Evolutionary conservation across 2,113 vertebrate genomes (phyloP), one percentile per base, ranked within the genome.

Genomic region (Microtus ochrogaster): DNA sequence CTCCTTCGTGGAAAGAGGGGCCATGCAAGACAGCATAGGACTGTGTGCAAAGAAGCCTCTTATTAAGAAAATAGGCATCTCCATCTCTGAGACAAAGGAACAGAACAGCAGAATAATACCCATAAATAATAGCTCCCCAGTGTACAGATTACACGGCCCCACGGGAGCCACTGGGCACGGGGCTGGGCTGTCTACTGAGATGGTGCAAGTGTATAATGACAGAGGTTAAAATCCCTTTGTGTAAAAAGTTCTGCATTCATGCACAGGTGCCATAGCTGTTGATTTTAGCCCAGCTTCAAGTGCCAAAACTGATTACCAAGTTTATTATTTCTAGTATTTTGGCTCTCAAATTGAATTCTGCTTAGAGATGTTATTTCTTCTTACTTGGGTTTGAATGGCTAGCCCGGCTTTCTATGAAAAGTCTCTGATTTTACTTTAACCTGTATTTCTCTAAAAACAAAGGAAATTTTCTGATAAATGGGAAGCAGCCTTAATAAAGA

Each of bases 251-350:
- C 87, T 95, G 52, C 44, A 73, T 93, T 44, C 58, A 10, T 55
- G 58, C 36, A 22, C 0, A 68, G 77, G 61, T 73, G 49, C 26
- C 61, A 28, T 61, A 36, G 49, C 7, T 72, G 26, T 7, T 93
- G 90, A 85, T 92, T 85, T 95, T 61, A 96, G 86, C 89, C 39
- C 84, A 72, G 58, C n/a, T 96, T 86, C 41, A 72, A 92, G 44
- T 76, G 79, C 74, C 78, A 96, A 68, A 95, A 91, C 33, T n/a
- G 17, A 91, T 96, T 84, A 72, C 66, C 66, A 63, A 92, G 58
- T 91, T 76, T 89, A 41, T 66, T 89, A 72, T 81, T 90, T 63
- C 79, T 81, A 41, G 33, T 87, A n/a, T 96, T 96, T 97, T 78
- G 41, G 58, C 91, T 96, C 77, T 93, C 52, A 88, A 28, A n/a